Percentiles rank a stretch among this genome's conserved stretches.
Evolutionary conservation across 2,888 invertebrate genomes (phyloP).

Genomic region (Cryptophagus acutangulus): DNA sequence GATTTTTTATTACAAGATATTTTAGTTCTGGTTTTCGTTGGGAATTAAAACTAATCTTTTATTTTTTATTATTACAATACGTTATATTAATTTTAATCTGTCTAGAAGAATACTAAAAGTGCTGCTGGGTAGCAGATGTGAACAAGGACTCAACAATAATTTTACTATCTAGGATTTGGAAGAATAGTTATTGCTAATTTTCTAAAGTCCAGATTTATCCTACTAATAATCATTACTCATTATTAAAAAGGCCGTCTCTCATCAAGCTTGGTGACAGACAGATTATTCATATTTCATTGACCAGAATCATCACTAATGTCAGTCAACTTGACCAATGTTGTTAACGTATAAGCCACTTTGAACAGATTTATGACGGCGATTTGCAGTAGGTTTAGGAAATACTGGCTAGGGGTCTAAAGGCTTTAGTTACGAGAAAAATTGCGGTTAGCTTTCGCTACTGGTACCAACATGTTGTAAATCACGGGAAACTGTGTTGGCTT

Average conservation of each 20-base stretch:
- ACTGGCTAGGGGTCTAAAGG: constrained; percentile 12
- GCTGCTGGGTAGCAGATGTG: too few relatives aligned
- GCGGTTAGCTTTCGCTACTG: constrained; percentile 19
- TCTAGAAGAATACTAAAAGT: too few relatives aligned
- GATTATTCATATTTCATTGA: constrained; percentile 21
- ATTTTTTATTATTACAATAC: background rate
- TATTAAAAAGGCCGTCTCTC: constrained; percentile 15
- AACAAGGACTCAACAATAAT: too few relatives aligned
- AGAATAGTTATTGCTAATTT: too few relatives aligned
- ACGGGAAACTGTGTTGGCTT: constrained; percentile 10
- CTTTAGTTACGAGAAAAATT: constrained; percentile 23
- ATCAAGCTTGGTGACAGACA: constrained; percentile 24
- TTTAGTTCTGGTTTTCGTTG: too few relatives aligned
- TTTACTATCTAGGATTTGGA: too few relatives aligned
- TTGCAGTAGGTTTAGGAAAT: constrained; percentile 17
- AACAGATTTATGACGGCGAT: constrained; percentile 21
- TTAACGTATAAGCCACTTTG: constrained; percentile 10
- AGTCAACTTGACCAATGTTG: constrained; percentile 18
- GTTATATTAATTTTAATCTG: too few relatives aligned
- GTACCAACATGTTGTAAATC: constrained; percentile 23
- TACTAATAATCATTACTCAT: too few relatives aligned
- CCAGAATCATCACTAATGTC: constrained; percentile 23
- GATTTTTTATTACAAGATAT: too few relatives aligned
- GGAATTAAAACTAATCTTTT: too few relatives aligned
- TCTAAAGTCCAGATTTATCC: too few relatives aligned